Evolutionary conservation across 2,113 vertebrate genomes (phyloP).

Genomic region (Lepus timidus): DNA sequence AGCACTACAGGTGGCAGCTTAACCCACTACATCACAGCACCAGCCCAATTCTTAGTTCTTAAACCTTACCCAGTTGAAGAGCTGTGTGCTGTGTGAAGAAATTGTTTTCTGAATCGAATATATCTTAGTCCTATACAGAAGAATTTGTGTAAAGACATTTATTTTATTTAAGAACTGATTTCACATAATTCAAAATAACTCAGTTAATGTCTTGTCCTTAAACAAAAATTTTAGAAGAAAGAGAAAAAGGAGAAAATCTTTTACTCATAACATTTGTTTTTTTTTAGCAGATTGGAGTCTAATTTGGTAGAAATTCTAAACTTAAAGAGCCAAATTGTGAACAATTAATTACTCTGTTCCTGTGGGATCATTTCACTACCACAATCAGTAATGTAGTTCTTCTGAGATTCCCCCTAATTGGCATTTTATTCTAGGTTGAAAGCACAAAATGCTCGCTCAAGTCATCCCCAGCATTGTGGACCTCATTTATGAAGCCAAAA

Average conservation of each 20-base stretch:
- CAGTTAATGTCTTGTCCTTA: background rate
- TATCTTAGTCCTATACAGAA: background rate
- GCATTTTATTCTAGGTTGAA: conserved; percentile 49
- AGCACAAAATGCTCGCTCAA: conserved; percentile 65
- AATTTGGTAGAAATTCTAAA: conserved; percentile 31
- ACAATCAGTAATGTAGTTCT: conserved; percentile 17
- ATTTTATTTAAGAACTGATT: conserved; percentile 22
- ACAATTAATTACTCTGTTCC: conserved; percentile 36
- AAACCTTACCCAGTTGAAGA: conserved; percentile 6
- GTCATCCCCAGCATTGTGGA: conserved; percentile 20
- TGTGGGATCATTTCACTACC: conserved; percentile 8
- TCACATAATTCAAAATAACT: background rate
- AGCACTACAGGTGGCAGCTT: too few relatives aligned
- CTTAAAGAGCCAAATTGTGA: background rate
- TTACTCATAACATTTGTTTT: conserved; percentile 11
- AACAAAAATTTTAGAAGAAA: background rate
- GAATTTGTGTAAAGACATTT: background rate
- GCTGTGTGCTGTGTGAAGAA: background rate
- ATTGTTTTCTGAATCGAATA: background rate
- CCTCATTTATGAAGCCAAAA: conserved; percentile 54
- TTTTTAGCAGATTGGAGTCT: conserved; percentile 9
- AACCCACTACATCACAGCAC: too few relatives aligned
- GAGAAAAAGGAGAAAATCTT: background rate
- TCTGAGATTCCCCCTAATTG: conserved; percentile 34
- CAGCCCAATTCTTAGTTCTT: background rate